Percentiles rank a stretch among this genome's conserved stretches.
phyloP scores from a whole-genome alignment of 1,140 invertebrate genomes.

The Brachionus rubens region DNA sequence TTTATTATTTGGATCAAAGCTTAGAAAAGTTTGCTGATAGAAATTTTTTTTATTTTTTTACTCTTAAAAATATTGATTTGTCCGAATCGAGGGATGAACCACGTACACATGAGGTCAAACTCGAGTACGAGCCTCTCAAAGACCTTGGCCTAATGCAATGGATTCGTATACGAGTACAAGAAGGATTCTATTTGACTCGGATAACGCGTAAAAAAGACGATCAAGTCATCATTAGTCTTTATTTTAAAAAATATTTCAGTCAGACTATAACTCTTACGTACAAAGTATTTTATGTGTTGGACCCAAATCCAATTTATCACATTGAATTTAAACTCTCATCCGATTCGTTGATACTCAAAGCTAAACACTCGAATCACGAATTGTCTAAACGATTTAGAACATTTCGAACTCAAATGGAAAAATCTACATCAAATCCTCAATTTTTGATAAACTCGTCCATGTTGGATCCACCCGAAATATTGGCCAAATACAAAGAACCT shows the following conservation, averaged over 20 bases:
- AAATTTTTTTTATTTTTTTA: neutral
- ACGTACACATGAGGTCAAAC: neutral
- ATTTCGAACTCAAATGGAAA: neutral
- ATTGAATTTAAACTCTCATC: neutral
- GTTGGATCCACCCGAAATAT: constrained; percentile 29
- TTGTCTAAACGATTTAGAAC: neutral
- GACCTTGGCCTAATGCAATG: neutral
- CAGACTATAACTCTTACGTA: constrained; percentile 6
- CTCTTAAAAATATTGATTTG: neutral
- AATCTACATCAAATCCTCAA: neutral
- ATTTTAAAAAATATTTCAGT: constrained; percentile 36
- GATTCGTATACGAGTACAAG: neutral
- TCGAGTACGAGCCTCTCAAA: neutral
- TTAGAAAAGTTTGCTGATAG: neutral
- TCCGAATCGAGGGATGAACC: neutral
- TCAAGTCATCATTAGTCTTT: neutral
- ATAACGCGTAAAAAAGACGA: neutral
- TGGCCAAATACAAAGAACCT: constrained; percentile 24
- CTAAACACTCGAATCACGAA: constrained; percentile 4
- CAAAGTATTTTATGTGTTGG: neutral
- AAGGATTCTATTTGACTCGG: constrained; percentile 3
- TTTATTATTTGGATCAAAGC: neutral
- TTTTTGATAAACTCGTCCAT: neutral
- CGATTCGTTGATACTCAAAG: neutral
- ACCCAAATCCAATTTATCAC: neutral